Base-by-base conservation (phyloP, 2,888 invertebrate species). In the Cerastis rubricosa region DNA sequence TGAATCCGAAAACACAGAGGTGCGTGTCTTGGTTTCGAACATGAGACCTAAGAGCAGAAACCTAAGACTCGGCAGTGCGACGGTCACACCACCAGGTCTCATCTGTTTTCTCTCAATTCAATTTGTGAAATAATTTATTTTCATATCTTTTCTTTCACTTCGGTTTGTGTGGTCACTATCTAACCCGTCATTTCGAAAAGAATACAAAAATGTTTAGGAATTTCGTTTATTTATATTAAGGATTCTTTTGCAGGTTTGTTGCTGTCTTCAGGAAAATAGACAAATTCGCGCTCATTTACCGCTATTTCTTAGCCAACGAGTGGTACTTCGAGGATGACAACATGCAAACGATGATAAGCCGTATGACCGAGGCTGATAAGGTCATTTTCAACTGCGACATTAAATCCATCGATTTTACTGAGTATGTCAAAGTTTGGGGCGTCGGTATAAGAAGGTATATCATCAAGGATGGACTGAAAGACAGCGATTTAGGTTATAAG, bases 311-410 rank as follows among this genome's bases (percentile, higher is more conserved):
- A 2, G 22, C 54, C 0, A 74, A 85, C 25, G 75, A 85, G 22
- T 85, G 76, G 76, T 43, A 63, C 9, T 85, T 85, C 11, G 29
- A 70, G 0, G 79, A 82, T 22, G 40, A 82, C 19, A 85, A 85
- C 14, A 54, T 83, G 1, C 71, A 74, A 49, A 25, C 66, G 2
- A 78, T 85, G 85, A 35, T 85, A 5, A n/a, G 25, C 25, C 68
- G 64, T 35, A 85, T 85, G 84, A 40, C 57, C 6, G 63, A 71
- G 0, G 76, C 71, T 1, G 84, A 85, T 59, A 72, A 25, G 51
- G 25, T 67, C 5, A 81, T 84, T 25, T 84, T 64, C 25, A 85
- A 84, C 29, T 84, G 84, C 22, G 70, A 84, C n/a, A 11, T 85
- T 0, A 74, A 57, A 51, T 40, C 54, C 11, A 72, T 85, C 0